Base-by-base conservation (phyloP, 1,140 invertebrate species). In the Brachystomella parvula region DNA sequence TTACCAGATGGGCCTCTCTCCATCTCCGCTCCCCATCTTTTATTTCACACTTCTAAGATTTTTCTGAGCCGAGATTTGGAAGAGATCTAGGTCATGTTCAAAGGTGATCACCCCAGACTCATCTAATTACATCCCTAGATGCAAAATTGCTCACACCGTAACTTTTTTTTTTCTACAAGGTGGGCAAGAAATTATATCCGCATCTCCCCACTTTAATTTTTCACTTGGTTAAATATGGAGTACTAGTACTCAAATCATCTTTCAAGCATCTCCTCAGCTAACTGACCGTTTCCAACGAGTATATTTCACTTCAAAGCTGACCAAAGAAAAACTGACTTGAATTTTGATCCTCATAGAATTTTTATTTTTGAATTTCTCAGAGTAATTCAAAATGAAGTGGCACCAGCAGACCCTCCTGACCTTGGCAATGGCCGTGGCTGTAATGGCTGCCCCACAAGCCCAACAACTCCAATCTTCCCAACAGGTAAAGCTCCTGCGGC, bases 121-220 rank as follows among this genome's bases (percentile, higher is more conserved):
- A 63, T 53, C 49, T 63, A 67, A 67, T 67, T 67, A 67, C 64
- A 47, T 47, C 39, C 35, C 53, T 2, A 44, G 21, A 65, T 62
- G 62, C 32, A 61, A 63, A 70, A 70, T 70, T 70, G 63, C 69
- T 31, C 59, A 66, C 65, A 70, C 69, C 69, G 69, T 70, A 67
- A 67, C 63, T 47, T 63, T 70, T 59, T 56, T n/a, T n/a, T n/a
- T n/a, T n/a, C n/a, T n/a, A n/a, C n/a, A n/a, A n/a, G n/a, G n/a
- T 59, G 62, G 47, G 30, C 28, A 59, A 47, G 66, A 39, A 35
- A 65, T 49, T 39, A 63, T 33, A 63, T 63, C 59, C 65, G 32
- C 63, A 59, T 61, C 31, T 31, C 47, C 58, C 59, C 59, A 47
- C 61, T 30, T 61, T 44, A 35, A 21, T 59, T 62, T 67, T 67